These are phyloP conservation scores for Acanthochromis polyacanthus DNA, from an alignment of 2,113 vertebrate genomes.

Conservation along the genomic window DNA sequence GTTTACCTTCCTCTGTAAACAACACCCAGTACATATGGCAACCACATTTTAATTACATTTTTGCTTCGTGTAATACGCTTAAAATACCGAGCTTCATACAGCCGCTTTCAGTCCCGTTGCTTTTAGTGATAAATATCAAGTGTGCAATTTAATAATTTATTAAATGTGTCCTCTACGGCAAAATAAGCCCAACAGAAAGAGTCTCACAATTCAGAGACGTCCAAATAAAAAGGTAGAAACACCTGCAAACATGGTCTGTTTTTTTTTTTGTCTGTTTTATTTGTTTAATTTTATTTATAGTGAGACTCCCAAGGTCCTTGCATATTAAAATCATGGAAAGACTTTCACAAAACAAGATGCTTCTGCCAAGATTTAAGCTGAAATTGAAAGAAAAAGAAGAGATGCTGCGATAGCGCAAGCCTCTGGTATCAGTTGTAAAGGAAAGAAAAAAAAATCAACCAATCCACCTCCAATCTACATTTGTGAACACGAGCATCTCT, in stretches of 20 bases:
- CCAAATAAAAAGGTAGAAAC: slow-evolving; percentile 6
- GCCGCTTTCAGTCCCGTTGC: neutral
- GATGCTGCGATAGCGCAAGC: neutral
- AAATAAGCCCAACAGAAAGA: slow-evolving; percentile 11
- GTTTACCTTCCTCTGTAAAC: slow-evolving; percentile 32
- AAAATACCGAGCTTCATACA: slow-evolving; percentile 26
- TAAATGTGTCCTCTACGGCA: neutral
- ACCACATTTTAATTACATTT: neutral
- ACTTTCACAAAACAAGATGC: slow-evolving; percentile 1
- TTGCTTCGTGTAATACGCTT: neutral
- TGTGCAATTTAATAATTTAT: slow-evolving; percentile 37
- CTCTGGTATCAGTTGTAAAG: slow-evolving; percentile 4
- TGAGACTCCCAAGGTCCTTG: neutral
- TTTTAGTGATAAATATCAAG: slow-evolving; percentile 34
- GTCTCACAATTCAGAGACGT: slow-evolving; percentile 24
- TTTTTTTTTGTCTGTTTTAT: too few relatives aligned
- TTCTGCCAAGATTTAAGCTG: neutral
- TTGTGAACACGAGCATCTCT: slow-evolving; percentile 23
- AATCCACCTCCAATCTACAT: slow-evolving; percentile 4
- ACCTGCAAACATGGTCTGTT: neutral
- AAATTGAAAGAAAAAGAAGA: neutral
- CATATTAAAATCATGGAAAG: slow-evolving; percentile 19
- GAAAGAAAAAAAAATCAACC: neutral
- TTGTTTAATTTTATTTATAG: neutral
- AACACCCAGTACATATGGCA: slow-evolving; percentile 13